Percentiles rank a stretch among this genome's conserved stretches.
These are phyloP conservation scores for Dicrostonyx torquatus DNA, from an alignment of 2,797 vertebrate species.

Conservation along the genomic window DNA sequence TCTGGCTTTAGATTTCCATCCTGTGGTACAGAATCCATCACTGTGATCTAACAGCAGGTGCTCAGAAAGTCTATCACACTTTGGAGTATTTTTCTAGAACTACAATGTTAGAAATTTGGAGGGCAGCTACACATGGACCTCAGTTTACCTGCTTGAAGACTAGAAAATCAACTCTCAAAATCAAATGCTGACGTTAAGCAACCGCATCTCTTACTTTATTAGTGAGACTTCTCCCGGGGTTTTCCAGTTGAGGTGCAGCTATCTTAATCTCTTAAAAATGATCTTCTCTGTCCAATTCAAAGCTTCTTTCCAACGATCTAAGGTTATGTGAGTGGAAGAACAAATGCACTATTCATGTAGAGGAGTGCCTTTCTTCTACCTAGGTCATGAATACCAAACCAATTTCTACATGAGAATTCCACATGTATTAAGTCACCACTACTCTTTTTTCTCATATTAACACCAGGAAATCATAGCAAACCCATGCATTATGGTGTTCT, in stretches of 20 bases:
- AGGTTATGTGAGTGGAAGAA: neutral
- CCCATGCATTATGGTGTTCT: neutral
- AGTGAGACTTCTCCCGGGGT: neutral
- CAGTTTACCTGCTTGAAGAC: neutral
- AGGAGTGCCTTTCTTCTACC: neutral
- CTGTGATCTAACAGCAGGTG: neutral
- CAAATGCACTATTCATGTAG: neutral
- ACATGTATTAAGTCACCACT: neutral
- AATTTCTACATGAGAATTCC: conserved; percentile 14
- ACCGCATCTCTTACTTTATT: neutral
- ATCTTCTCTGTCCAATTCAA: neutral
- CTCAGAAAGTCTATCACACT: neutral
- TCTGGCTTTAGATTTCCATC: neutral
- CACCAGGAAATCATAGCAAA: neutral
- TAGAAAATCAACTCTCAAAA: conserved; percentile 30
- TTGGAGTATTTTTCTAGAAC: conserved; percentile 6
- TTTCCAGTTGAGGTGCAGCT: neutral
- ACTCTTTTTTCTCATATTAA: neutral
- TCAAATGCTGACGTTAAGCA: conserved; percentile 25
- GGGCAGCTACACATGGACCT: neutral
- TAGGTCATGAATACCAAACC: neutral
- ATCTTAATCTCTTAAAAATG: neutral
- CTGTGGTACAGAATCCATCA: neutral
- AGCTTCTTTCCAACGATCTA: neutral
- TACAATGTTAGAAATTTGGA: neutral